Evolutionary conservation across 2,797 vertebrate species (phyloP).

Genomic region (Coregonus ussuriensis): DNA sequence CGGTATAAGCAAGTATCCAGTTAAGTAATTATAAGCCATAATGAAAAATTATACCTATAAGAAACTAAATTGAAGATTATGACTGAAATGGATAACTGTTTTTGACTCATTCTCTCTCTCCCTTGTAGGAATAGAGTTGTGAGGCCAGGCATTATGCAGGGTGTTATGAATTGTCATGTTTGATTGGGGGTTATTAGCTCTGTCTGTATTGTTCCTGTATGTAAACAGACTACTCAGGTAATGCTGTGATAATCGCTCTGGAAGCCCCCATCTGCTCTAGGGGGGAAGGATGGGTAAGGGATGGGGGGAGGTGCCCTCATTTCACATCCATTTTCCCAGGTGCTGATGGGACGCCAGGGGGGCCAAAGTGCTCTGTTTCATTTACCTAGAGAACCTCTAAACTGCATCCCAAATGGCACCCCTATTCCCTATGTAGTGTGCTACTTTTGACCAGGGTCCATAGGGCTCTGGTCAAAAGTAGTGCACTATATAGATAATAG

Average conservation of each 20-base stretch:
- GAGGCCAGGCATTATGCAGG: conserved; percentile 61
- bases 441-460: neutral
- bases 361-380: conserved; percentile 52
- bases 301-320: conserved; percentile 53
- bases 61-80: neutral
- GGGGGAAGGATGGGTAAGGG: conserved; percentile 29
- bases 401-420: neutral
- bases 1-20: neutral
- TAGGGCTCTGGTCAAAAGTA: neutral
- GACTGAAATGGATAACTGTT: too few relatives aligned
- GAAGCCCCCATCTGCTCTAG: conserved; percentile 76
- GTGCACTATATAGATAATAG: neutral
- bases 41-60: neutral
- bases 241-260: conserved; percentile 74
- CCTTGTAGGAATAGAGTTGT: conserved; percentile 57
- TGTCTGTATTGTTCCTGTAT: conserved; percentile 75
- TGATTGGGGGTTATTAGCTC: conserved; percentile 76
- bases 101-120: conserved; percentile 15
- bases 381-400: conserved; percentile 53
- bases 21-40: neutral
- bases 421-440: neutral
- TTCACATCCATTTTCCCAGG: conserved; percentile 75
- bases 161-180: conserved; percentile 73
- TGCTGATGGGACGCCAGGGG: conserved; percentile 67
- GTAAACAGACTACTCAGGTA: conserved; percentile 78